Percentiles rank a stretch among this genome's conserved stretches.
These are phyloP conservation scores for Spheniscus humboldti DNA, from an alignment of 2,797 vertebrate genomes.

Conservation along the genomic window DNA sequence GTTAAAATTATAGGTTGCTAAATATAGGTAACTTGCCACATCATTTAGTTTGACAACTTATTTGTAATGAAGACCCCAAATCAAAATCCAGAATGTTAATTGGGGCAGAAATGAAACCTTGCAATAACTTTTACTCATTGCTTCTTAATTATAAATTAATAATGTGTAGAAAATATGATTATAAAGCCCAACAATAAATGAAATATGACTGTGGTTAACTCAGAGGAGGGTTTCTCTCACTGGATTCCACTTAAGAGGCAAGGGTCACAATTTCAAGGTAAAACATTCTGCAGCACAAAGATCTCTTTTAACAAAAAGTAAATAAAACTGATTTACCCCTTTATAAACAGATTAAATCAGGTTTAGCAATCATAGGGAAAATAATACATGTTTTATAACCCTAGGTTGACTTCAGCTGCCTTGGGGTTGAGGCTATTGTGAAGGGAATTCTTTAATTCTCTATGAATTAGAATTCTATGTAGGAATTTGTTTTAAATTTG, in stretches of 20 bases:
- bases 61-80: constrained; percentile 53
- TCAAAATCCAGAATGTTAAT: constrained; percentile 54
- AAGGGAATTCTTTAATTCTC: neutral
- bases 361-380: neutral
- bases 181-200: neutral
- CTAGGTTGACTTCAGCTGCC: neutral
- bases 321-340: neutral
- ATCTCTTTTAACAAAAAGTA: neutral
- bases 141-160: constrained; percentile 37
- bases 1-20: constrained; percentile 50
- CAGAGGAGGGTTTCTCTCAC: neutral
- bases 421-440: neutral
- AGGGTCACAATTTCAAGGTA: neutral
- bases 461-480: neutral
- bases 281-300: neutral
- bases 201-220: neutral
- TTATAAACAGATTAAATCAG: neutral
- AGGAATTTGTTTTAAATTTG: neutral
- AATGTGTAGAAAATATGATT: neutral
- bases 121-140: constrained; percentile 9
- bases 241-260: neutral
- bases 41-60: constrained; percentile 44
- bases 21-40: constrained; percentile 37
- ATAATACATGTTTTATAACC: neutral
- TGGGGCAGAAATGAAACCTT: constrained; percentile 49